Evolutionary conservation across 2,113 vertebrate genomes (phyloP).

Genomic region (Channa maculata): DNA sequence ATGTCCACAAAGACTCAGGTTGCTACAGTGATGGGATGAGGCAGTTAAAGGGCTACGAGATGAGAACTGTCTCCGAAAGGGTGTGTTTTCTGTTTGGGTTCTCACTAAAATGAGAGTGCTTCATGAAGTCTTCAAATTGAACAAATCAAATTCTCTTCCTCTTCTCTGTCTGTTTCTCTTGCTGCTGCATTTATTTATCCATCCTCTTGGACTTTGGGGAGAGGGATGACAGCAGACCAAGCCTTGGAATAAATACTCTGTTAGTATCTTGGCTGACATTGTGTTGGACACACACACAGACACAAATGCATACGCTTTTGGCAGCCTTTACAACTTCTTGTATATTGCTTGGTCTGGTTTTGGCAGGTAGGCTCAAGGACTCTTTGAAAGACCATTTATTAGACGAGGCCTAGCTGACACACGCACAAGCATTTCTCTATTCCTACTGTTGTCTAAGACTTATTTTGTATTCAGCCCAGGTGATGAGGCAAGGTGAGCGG

Average conservation of each 20-base stretch:
- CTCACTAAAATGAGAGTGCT: not conserved
- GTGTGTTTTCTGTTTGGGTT: not conserved
- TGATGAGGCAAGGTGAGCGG: slow-evolving; percentile 59
- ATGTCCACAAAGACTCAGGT: slow-evolving; percentile 35
- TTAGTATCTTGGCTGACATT: slow-evolving; percentile 85
- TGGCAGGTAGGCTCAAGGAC: slow-evolving; percentile 83
- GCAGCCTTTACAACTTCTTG: slow-evolving; percentile 79
- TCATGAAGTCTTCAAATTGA: slow-evolving; percentile 5
- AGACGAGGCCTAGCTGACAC: slow-evolving; percentile 39
- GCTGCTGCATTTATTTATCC: slow-evolving; percentile 51
- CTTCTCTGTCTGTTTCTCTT: slow-evolving; percentile 19
- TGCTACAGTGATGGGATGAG: slow-evolving; percentile 9
- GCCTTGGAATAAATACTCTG: slow-evolving; percentile 78
- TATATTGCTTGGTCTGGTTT: slow-evolving; percentile 76
- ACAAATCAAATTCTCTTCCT: slow-evolving; percentile 19
- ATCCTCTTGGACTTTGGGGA: slow-evolving; percentile 50
- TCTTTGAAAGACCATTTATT: slow-evolving; percentile 80
- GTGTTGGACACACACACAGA: slow-evolving; percentile 61
- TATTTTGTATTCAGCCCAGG: slow-evolving; percentile 75
- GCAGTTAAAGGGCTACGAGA: slow-evolving; percentile 11
- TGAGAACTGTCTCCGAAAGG: not conserved
- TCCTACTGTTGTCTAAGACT: slow-evolving; percentile 45
- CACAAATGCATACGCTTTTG: slow-evolving; percentile 44
- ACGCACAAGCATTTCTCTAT: slow-evolving; percentile 1
- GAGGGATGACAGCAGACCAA: slow-evolving; percentile 78